phyloP scores from a whole-genome alignment of 2,888 invertebrate species.

The Plebejus argus region DNA sequence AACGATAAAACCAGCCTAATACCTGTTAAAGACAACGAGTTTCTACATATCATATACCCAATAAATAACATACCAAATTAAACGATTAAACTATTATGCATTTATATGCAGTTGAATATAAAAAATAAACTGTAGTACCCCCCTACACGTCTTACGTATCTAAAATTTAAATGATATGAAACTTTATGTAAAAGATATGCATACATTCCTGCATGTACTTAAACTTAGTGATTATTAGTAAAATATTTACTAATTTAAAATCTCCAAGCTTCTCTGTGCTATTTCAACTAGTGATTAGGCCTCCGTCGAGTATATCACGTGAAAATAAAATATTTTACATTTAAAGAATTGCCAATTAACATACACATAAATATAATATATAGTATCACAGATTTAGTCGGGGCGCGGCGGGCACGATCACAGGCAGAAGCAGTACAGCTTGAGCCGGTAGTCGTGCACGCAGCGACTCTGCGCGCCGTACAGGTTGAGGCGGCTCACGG shows the following conservation, averaged over 20 bases:
- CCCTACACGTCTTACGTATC: not conserved
- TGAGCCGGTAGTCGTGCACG: conserved; percentile 86
- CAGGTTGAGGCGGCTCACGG: conserved; percentile 88
- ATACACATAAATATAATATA: no score
- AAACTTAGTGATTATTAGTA: not conserved
- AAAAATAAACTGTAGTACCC: not conserved
- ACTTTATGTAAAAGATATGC: conserved; percentile 16
- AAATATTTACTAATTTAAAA: not conserved
- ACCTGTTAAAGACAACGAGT: no score
- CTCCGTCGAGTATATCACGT: conserved; percentile 26
- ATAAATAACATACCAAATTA: no score
- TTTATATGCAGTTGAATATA: not conserved
- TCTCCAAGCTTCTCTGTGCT: not conserved
- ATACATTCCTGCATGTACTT: not conserved
- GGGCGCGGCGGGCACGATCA: conserved; percentile 41
- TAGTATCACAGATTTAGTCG: conserved; percentile 43
- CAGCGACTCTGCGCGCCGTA: conserved; percentile 91
- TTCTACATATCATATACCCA: no score
- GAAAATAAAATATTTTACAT: conserved; percentile 9
- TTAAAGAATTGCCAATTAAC: conserved; percentile 12
- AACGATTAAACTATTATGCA: not conserved
- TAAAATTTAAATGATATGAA: not conserved
- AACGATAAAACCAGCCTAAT: no score
- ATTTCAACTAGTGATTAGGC: conserved; percentile 34
- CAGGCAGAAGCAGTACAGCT: conserved; percentile 88